Conservation (phyloP, 2,797 vertebrate species). For the Pangasius djambal region DNA sequence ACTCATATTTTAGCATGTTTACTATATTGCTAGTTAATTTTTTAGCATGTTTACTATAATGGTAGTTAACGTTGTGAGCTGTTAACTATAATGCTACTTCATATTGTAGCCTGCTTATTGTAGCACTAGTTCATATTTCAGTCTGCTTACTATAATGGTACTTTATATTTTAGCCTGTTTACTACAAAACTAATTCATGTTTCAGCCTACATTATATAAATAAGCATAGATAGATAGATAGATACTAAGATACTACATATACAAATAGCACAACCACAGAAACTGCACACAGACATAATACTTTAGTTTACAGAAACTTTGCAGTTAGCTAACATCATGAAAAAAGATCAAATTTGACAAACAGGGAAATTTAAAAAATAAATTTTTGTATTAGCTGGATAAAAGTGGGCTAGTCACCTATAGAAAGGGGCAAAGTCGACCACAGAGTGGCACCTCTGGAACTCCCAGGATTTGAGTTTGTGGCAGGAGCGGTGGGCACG, state of each 20-base stretch:
- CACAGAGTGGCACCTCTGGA: constrained; percentile 90
- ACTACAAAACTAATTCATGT: not conserved
- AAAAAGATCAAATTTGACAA: not conserved
- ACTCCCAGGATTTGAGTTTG: constrained; percentile 94
- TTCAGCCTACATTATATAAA: not conserved
- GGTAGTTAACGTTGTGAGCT: not conserved
- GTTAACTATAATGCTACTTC: not conserved
- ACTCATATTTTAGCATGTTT: not conserved
- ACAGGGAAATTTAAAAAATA: not conserved
- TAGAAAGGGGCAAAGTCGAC: constrained; percentile 92
- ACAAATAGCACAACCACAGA: not conserved
- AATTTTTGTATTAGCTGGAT: not conserved
- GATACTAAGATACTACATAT: not conserved
- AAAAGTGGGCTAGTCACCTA: constrained; percentile 73
- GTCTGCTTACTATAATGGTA: not conserved
- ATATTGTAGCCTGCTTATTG: not conserved
- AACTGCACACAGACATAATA: not conserved
- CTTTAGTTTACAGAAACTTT: not conserved
- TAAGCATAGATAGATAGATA: not conserved
- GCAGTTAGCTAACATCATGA: not conserved
- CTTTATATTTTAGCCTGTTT: not conserved
- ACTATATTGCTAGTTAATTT: not conserved
- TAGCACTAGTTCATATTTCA: not conserved
- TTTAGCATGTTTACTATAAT: not conserved
- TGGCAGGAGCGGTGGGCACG: constrained; percentile 94